phyloP scores from a whole-genome alignment of 2,888 invertebrate genomes.

The Leucophora obtusa region DNA sequence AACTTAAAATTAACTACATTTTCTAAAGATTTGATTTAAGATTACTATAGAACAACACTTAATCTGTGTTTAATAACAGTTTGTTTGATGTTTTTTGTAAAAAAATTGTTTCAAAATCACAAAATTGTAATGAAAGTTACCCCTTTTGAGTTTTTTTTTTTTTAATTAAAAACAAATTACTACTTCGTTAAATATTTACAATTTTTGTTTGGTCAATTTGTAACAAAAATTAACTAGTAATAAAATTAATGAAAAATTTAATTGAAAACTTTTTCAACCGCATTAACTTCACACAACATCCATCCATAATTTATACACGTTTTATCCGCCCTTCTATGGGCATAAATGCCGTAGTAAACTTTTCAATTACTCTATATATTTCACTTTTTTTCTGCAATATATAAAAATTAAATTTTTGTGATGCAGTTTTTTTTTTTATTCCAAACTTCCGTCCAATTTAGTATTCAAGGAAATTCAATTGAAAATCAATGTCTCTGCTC shows the following conservation, averaged over 20 bases:
- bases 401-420: conserved; percentile 44
- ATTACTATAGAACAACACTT: too few species aligned
- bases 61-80: too few species aligned
- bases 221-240: conserved; percentile 45
- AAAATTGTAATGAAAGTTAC: neutral
- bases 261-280: conserved; percentile 45
- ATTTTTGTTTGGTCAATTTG: conserved; percentile 37
- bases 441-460: conserved; percentile 61
- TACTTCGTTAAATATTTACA: conserved; percentile 7
- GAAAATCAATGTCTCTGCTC: conserved; percentile 64
- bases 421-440: conserved; percentile 34
- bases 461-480: conserved; percentile 66
- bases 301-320: neutral
- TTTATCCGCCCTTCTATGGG: neutral
- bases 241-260: conserved; percentile 54
- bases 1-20: too few species aligned
- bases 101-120: too few species aligned
- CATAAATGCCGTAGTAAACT: neutral
- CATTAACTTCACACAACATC: neutral
- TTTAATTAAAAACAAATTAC: neutral
- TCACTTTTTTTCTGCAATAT: conserved; percentile 7
- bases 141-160: neutral
- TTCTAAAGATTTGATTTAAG: too few species aligned
- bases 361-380: conserved; percentile 11
- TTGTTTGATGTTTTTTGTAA: too few species aligned